Evolutionary conservation across 1,140 invertebrate species (phyloP).

Genomic region (Anastrepha obliqua): DNA sequence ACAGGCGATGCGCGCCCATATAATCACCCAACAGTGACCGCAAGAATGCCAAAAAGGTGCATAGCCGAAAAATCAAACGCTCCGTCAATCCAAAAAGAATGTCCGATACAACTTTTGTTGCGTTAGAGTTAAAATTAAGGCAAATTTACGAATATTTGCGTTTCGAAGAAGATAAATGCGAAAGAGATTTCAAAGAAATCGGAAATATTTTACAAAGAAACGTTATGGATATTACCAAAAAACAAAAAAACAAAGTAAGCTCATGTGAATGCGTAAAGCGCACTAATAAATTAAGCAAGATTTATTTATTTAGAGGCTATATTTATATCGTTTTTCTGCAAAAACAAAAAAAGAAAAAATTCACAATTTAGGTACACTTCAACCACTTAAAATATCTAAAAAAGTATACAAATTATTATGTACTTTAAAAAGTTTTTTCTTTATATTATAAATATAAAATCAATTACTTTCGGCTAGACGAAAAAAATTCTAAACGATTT

Average conservation of each 20-base stretch:
- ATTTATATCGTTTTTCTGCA: conserved; percentile 55
- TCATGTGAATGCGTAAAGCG: conserved; percentile 42
- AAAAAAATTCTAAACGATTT: background rate
- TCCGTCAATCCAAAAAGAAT: background rate
- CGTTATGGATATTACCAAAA: conserved; percentile 12
- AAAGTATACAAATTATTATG: conserved; percentile 11
- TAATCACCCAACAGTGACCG: background rate
- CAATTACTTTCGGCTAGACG: background rate
- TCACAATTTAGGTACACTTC: background rate
- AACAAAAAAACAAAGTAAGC: background rate
- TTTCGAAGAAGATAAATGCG: background rate
- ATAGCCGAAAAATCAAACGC: background rate
- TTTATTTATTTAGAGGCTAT: conserved; percentile 58
- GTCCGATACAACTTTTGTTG: conserved; percentile 7
- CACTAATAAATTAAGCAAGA: conserved; percentile 12
- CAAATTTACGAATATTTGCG: conserved; percentile 27
- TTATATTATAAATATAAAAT: background rate
- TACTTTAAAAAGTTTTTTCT: background rate
- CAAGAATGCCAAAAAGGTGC: background rate
- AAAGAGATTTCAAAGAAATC: conserved; percentile 14
- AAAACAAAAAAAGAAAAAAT: background rate
- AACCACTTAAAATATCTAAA: background rate
- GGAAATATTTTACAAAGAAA: background rate
- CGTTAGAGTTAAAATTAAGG: background rate
- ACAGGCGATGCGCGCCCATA: background rate